Evolutionary conservation across 2,888 invertebrate species (phyloP).

Genomic region (Dolomedes plantarius): DNA sequence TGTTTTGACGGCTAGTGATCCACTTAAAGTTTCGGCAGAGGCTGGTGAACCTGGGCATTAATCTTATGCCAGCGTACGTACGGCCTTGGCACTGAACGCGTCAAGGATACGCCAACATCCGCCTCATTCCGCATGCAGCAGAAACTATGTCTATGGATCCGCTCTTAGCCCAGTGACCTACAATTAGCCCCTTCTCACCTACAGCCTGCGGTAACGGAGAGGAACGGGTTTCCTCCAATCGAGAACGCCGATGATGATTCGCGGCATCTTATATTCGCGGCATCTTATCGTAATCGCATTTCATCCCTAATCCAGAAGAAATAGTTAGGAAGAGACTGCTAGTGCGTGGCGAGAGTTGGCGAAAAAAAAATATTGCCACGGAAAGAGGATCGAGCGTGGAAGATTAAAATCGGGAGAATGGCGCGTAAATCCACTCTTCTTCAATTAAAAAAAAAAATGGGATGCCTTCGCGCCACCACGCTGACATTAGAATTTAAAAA

Average conservation of each 20-base stretch:
- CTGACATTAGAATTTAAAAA: no score
- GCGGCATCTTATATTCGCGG: no score
- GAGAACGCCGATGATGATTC: neutral
- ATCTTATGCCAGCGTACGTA: slow-evolving; percentile 1
- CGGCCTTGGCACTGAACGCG: slow-evolving; percentile 50
- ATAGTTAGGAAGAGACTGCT: neutral
- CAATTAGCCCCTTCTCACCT: slow-evolving; percentile 55
- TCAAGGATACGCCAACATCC: slow-evolving; percentile 62
- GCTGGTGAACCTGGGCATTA: no score
- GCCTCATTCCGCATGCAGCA: slow-evolving; percentile 41
- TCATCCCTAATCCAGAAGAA: neutral
- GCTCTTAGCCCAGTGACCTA: slow-evolving; percentile 57
- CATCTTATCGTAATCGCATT: slow-evolving; percentile 9
- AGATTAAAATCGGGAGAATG: neutral
- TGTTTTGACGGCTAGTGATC: no score
- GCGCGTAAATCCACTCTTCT: neutral
- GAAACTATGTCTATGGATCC: slow-evolving; percentile 29
- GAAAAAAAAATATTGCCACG: neutral
- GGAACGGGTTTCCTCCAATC: neutral
- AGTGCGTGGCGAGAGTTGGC: neutral
- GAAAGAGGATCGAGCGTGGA: neutral
- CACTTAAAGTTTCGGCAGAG: no score
- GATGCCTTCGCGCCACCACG: no score
- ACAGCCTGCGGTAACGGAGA: slow-evolving; percentile 27
- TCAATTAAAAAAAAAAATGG: neutral